phyloP scores from a whole-genome alignment of 2,113 vertebrate species.

The Phoenicopterus ruber region DNA sequence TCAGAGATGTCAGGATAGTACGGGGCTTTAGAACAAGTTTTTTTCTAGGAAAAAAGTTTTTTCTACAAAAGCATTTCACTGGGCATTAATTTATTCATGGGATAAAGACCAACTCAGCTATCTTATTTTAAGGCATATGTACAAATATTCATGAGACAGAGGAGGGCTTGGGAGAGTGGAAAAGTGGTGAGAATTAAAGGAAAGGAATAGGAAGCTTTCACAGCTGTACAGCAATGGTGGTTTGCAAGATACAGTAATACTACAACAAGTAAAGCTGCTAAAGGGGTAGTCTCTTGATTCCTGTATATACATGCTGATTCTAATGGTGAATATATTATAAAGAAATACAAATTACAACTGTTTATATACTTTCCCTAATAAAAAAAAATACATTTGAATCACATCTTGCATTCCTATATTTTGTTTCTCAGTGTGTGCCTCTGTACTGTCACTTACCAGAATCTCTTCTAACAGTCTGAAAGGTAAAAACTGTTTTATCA shows the following conservation, averaged over 20 bases:
- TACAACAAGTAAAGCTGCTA: neutral
- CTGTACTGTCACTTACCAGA: neutral
- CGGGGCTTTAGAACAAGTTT: neutral
- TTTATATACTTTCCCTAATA: neutral
- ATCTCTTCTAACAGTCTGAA: neutral
- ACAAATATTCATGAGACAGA: neutral
- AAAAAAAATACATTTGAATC: neutral
- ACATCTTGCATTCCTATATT: neutral
- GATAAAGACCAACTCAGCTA: neutral
- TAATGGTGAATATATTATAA: neutral
- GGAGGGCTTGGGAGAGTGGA: neutral
- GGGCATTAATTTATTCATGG: neutral
- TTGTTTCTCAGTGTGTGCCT: neutral
- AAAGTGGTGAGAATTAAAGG: neutral
- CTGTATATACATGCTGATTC: neutral
- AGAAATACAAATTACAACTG: neutral
- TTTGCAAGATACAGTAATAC: neutral
- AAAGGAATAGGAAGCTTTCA: neutral
- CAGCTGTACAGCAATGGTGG: neutral
- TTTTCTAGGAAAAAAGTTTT: neutral
- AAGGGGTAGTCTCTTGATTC: neutral
- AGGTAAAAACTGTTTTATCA: neutral
- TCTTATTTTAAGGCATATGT: neutral
- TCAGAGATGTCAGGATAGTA: neutral
- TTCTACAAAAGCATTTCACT: neutral